Conservation (phyloP, 2,113 vertebrate species). For the Paraplagusia blochii region DNA sequence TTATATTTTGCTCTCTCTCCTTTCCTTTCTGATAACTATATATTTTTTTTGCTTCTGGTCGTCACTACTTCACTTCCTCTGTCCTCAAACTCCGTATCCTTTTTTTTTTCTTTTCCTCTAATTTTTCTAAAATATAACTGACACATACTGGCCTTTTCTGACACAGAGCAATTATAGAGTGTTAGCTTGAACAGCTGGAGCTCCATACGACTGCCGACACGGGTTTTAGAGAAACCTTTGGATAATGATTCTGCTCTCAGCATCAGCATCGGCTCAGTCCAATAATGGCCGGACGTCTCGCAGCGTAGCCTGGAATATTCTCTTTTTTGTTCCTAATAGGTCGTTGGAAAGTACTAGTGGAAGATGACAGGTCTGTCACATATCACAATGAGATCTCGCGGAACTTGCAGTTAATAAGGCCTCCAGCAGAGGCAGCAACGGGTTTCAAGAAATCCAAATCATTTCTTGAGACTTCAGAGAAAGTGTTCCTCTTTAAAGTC, state of each 20-base stretch:
- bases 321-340: conserved; percentile 6
- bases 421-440: not conserved
- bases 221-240: conserved; percentile 42
- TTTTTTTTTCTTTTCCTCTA: conserved; percentile 13
- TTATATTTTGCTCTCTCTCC: no score
- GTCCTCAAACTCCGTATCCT: not conserved
- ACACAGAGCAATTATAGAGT: conserved; percentile 63
- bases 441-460: conserved; percentile 9
- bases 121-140: conserved; percentile 48
- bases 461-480: conserved; percentile 3
- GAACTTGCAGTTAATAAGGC: conserved; percentile 4
- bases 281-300: conserved; percentile 38
- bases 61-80: not conserved
- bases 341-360: conserved; percentile 14
- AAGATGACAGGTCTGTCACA: conserved; percentile 5
- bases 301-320: conserved; percentile 2
- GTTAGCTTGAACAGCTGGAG: conserved; percentile 60
- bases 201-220: conserved; percentile 40
- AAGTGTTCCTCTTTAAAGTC: not conserved
- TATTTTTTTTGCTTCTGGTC: no score
- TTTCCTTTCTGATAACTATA: no score
- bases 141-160: conserved; percentile 50
- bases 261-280: conserved; percentile 17
- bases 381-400: not conserved
- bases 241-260: conserved; percentile 41